Base-by-base conservation (phyloP, 2,888 invertebrate species). In the Hypsopygia costalis region DNA sequence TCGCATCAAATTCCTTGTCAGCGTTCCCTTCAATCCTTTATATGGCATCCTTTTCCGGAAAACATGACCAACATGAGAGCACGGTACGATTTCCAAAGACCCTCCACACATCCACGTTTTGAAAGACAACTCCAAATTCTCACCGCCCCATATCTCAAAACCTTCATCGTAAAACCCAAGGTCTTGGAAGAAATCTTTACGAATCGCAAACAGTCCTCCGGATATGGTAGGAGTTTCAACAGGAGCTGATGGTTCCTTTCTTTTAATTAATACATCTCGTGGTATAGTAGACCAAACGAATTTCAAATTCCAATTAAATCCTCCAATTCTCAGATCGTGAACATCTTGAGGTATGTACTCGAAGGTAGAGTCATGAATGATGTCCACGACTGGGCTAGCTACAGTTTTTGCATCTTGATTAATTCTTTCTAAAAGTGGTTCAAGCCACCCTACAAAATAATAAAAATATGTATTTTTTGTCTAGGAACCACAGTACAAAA, bases 71-170 rank as follows among this genome's bases (percentile, higher is more conserved):
- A 99, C 98, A 82, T 98, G 98, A 6, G 98, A 98, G 77, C 99
- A 99, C 1, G 98, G 99, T n/a, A 98, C 93, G 49, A 98, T 98
- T 82, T 98, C 98, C 64, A 99, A 81, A 0, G 94, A 94, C 3
- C 99, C 99, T 25, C 98, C 98, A 66, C 99, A 99, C 99, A 99
- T 99, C 99, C 99, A 99, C 0, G 97, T 95, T 92, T 98, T 98
- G 81, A 99, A 99, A 1, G 98, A 98, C 28, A 99, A 81, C 79
- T 98, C 98, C 50, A 98, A 88, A 83, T 99, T 98, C 78, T 99
- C 98, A 30, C 97, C 98, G 39, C 99, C 99, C 99, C 98, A 99
- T 60, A 98, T 97, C 74, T 98, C 97, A 85, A 98, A 98, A 7
- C 97, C 98, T 25, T 96, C 95, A 81, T 99, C 99, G 79, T 99